Conservation (phyloP, 2,797 vertebrate genomes). For the Taenioides sp. region DNA sequence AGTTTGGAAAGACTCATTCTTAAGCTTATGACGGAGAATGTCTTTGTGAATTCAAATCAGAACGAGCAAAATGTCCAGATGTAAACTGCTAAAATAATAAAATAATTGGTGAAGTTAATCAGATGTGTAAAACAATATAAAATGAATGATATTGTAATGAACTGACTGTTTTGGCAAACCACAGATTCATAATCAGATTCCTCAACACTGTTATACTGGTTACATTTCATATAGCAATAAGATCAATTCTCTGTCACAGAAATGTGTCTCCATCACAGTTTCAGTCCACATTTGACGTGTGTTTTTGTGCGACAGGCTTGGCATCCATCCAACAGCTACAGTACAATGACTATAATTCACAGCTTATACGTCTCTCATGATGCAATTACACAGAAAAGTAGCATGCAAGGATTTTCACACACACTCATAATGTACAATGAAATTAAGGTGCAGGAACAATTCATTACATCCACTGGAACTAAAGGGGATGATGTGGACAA, state of each 20-base stretch:
- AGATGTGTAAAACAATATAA: too few relatives aligned
- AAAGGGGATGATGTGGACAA: not conserved
- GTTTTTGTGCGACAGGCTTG: conserved; percentile 6
- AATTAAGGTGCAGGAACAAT: conserved; percentile 1
- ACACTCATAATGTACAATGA: conserved; percentile 8
- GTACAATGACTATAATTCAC: conserved; percentile 13
- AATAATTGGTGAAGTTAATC: too few relatives aligned
- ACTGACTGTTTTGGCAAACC: not conserved
- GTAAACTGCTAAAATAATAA: too few relatives aligned
- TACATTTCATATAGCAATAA: not conserved
- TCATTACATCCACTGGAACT: conserved; percentile 11
- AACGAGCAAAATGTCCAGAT: too few relatives aligned
- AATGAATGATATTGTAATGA: not conserved
- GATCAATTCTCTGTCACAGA: not conserved
- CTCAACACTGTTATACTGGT: not conserved
- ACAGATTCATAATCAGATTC: not conserved
- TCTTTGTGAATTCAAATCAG: too few relatives aligned
- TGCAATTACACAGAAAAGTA: conserved; percentile 12
- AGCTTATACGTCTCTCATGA: conserved; percentile 2
- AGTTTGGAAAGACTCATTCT: too few relatives aligned
- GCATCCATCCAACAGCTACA: not conserved
- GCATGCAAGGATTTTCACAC: conserved; percentile 5
- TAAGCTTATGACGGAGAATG: too few relatives aligned
- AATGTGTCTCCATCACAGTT: not conserved
- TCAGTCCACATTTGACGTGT: not conserved